Conservation (phyloP, 1,140 invertebrate genomes). For the Hyles vespertilio region DNA sequence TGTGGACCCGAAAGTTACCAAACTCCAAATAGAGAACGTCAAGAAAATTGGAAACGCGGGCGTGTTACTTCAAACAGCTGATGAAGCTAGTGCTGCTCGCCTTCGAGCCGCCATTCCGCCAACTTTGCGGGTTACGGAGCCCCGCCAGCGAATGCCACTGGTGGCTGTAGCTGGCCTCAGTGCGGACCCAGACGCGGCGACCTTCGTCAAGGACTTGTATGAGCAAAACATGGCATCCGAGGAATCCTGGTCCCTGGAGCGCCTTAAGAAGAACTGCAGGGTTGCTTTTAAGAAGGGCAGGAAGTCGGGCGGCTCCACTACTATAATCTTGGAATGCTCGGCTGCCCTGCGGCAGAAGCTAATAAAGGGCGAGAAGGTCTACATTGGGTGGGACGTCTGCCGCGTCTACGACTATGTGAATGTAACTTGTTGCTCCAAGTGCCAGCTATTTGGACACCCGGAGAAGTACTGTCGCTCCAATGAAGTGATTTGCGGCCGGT, state of each 20-base stretch:
- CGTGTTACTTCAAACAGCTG: constrained; percentile 12
- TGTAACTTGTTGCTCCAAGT: constrained; percentile 27
- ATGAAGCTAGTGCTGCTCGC: background rate
- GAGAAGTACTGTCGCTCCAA: constrained; percentile 23
- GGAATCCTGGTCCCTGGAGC: constrained; percentile 1
- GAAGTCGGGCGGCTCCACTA: background rate
- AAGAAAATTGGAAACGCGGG: constrained; percentile 19
- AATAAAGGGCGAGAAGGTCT: background rate
- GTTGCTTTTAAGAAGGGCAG: constrained; percentile 4
- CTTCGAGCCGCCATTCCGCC: constrained; percentile 6
- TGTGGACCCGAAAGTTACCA: background rate
- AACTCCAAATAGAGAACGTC: constrained; percentile 4
- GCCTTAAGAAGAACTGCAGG: constrained; percentile 3
- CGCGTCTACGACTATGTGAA: constrained; percentile 18
- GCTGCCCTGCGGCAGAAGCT: constrained; percentile 8
- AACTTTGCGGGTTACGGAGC: constrained; percentile 7
- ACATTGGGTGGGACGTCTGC: constrained; percentile 19
- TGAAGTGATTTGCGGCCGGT: constrained; percentile 17
- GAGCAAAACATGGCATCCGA: constrained; percentile 9
- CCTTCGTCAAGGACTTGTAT: constrained; percentile 1
- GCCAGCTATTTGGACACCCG: constrained; percentile 34
- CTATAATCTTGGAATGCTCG: constrained; percentile 9
- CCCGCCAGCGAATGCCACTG: constrained; percentile 4
- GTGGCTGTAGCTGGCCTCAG: constrained; percentile 7
- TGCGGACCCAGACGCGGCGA: background rate